Percentiles rank a stretch among this genome's conserved stretches.
Evolutionary conservation across 2,113 vertebrate genomes (phyloP).

Genomic region (Carassius auratus): DNA sequence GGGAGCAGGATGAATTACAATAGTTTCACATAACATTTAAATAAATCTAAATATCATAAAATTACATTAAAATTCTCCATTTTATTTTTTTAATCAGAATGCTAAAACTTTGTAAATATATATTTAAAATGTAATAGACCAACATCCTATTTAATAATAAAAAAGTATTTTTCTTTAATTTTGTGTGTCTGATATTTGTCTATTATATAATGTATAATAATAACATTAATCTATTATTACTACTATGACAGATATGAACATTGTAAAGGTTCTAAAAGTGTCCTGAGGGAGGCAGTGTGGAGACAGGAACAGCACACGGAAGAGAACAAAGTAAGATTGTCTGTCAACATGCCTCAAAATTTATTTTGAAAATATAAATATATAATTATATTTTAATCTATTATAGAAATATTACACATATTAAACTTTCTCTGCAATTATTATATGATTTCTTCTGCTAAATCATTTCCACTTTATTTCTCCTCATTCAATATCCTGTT

Average conservation of each 20-base stretch:
- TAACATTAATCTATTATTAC: background rate
- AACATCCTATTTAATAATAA: too few species aligned
- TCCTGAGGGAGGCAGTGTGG: constrained; percentile 48
- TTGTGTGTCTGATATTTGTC: too few species aligned
- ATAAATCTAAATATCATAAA: background rate
- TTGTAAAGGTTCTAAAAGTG: background rate
- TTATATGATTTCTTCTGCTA: background rate
- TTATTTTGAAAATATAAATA: background rate
- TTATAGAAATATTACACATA: background rate
- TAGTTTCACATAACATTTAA: background rate
- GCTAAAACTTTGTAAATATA: too few species aligned
- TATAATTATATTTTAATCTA: background rate
- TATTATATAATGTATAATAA: too few species aligned
- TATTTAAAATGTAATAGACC: too few species aligned
- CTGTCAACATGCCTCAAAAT: background rate
- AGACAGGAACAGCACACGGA: background rate
- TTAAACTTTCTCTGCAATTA: background rate
- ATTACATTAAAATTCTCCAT: too few species aligned
- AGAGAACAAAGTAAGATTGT: background rate
- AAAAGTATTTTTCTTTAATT: too few species aligned
- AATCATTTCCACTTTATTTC: background rate
- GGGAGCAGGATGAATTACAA: background rate
- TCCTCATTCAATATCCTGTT: background rate
- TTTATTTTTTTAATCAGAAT: too few species aligned
- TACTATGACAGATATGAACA: background rate